phyloP scores from a whole-genome alignment of 1,140 invertebrate species.

The Condylostylus longicornis region DNA sequence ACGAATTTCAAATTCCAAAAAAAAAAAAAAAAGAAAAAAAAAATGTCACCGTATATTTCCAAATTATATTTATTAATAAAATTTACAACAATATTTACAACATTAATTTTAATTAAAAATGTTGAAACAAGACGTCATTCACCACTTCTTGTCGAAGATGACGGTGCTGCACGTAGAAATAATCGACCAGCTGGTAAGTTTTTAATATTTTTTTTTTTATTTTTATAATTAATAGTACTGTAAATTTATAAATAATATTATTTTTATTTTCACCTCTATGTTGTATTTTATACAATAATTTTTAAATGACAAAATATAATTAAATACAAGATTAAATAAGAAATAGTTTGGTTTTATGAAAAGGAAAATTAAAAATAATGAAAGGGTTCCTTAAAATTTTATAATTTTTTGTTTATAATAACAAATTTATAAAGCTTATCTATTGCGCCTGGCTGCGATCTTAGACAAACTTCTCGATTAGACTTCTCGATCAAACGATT shows the following conservation, averaged over 20 bases:
- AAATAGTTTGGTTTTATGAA: background rate
- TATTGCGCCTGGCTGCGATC: too few relatives aligned
- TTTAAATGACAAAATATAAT: slow-evolving; percentile 1
- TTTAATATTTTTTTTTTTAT: background rate
- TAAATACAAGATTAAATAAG: background rate
- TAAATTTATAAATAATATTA: too few relatives aligned
- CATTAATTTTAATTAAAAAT: slow-evolving; percentile 8
- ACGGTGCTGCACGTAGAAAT: slow-evolving; percentile 23
- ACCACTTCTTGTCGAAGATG: slow-evolving; percentile 25
- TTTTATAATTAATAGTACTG: slow-evolving; percentile 2
- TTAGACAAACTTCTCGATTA: too few relatives aligned
- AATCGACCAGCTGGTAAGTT: slow-evolving; percentile 30
- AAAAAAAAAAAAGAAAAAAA: too few relatives aligned
- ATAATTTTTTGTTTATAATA: too few relatives aligned
- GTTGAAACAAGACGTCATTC: slow-evolving; percentile 41
- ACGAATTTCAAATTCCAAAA: too few relatives aligned
- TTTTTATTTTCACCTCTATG: background rate
- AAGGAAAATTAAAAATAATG: slow-evolving; percentile 13
- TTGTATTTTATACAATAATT: slow-evolving; percentile 3
- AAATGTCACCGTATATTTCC: too few relatives aligned
- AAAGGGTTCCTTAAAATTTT: slow-evolving; percentile 10
- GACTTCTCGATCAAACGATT: too few relatives aligned
- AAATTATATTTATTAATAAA: too few relatives aligned
- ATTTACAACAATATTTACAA: slow-evolving; percentile 8
- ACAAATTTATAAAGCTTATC: too few relatives aligned